Evolutionary conservation across 2,113 vertebrate genomes (phyloP).

Genomic region (Cyprinodon variegatus): DNA sequence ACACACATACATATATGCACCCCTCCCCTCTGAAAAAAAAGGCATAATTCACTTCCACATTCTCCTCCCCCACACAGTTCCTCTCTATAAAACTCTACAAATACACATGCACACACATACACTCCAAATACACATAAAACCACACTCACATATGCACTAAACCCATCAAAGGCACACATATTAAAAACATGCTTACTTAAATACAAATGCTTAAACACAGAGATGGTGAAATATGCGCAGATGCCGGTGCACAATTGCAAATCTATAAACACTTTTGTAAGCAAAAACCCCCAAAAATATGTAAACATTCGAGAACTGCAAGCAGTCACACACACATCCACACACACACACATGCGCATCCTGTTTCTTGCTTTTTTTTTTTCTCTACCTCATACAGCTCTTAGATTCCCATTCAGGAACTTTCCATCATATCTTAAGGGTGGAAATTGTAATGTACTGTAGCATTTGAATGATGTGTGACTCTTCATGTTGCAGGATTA

Average conservation of each 20-base stretch:
- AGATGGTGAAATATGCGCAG: neutral
- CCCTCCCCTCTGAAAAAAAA: slow-evolving; percentile 71
- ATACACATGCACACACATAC: slow-evolving; percentile 38
- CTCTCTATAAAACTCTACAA: slow-evolving; percentile 64
- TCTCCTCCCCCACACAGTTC: slow-evolving; percentile 73
- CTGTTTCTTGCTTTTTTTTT: slow-evolving; percentile 1
- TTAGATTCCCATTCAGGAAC: slow-evolving; percentile 58
- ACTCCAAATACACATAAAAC: slow-evolving; percentile 20
- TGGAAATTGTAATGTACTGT: slow-evolving; percentile 60
- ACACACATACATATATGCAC: slow-evolving; percentile 69
- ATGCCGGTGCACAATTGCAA: slow-evolving; percentile 16
- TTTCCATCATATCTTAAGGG: slow-evolving; percentile 57
- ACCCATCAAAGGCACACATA: slow-evolving; percentile 18
- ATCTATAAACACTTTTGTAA: slow-evolving; percentile 21
- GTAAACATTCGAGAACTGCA: slow-evolving; percentile 20
- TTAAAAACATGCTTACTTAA: slow-evolving; percentile 5
- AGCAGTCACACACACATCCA: slow-evolving; percentile 23
- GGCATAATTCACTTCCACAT: slow-evolving; percentile 78
- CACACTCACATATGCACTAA: slow-evolving; percentile 23
- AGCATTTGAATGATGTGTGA: slow-evolving; percentile 68
- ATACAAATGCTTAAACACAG: slow-evolving; percentile 1
- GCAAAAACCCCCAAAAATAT: slow-evolving; percentile 16
- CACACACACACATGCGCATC: neutral
- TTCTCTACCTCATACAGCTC: slow-evolving; percentile 20
- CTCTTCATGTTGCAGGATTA: slow-evolving; percentile 63